These are phyloP conservation scores for Tetranychus truncatus DNA, from an alignment of 2,888 invertebrate genomes.

Conservation along the genomic window DNA sequence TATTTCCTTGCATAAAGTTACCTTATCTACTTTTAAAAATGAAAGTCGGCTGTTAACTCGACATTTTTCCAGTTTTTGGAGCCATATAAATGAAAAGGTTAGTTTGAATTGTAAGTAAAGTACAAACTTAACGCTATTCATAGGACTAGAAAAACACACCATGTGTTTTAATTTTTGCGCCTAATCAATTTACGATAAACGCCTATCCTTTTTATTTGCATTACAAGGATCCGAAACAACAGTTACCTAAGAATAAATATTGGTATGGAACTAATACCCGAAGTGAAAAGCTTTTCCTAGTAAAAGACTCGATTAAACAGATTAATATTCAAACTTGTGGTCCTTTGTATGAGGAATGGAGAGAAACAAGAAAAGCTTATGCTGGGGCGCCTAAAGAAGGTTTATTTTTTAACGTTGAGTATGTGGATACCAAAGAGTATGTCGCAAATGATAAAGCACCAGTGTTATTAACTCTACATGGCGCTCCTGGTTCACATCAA, in stretches of 20 bases:
- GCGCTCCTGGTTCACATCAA: conserved; percentile 24
- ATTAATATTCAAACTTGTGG: conserved; percentile 23
- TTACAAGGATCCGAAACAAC: neutral
- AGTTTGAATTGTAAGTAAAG: neutral
- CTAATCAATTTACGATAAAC: neutral
- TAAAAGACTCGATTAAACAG: conserved; percentile 1
- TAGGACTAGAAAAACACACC: no score
- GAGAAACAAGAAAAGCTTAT: conserved; percentile 19
- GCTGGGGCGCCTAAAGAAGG: conserved; percentile 18
- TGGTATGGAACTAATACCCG: neutral
- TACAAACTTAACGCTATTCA: neutral
- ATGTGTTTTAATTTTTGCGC: neutral
- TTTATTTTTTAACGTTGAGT: conserved; percentile 22
- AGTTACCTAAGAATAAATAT: neutral
- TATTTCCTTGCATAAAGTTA: neutral
- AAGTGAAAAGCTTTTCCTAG: neutral
- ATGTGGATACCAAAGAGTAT: conserved; percentile 20
- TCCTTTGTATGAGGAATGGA: conserved; percentile 21
- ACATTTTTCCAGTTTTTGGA: neutral
- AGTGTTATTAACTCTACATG: conserved; percentile 21
- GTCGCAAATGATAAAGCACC: neutral
- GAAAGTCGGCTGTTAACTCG: neutral
- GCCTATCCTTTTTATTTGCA: neutral
- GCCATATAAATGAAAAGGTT: neutral
- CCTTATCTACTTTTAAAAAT: neutral